Evolutionary conservation across 2,797 vertebrate species (phyloP).

Genomic region (Anomalospiza imberbis): DNA sequence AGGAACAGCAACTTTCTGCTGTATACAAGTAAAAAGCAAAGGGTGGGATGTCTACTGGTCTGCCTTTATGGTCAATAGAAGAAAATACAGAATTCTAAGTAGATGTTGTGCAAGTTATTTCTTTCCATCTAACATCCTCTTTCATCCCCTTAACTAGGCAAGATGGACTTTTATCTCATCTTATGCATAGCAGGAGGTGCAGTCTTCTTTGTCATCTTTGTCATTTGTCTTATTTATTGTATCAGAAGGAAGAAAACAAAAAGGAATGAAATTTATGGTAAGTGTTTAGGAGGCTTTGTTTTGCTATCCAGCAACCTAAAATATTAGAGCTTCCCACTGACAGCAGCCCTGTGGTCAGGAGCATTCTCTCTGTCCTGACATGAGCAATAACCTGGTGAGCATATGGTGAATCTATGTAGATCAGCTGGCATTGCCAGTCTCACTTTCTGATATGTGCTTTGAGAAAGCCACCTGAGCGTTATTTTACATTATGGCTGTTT

Average conservation of each 20-base stretch:
- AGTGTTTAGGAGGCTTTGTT: not conserved
- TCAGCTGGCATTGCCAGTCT: not conserved
- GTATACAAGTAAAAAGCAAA: not conserved
- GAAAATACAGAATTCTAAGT: not conserved
- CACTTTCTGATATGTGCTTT: not conserved
- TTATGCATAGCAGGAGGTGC: constrained; percentile 34
- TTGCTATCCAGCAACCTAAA: not conserved
- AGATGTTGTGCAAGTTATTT: not conserved
- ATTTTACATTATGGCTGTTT: not conserved
- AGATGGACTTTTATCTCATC: constrained; percentile 7
- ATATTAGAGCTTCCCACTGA: not conserved
- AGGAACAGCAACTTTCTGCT: not conserved
- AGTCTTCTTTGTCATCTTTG: not conserved
- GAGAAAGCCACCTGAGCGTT: not conserved
- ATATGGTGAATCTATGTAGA: not conserved
- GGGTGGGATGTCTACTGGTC: not conserved
- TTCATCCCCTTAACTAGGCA: constrained; percentile 6
- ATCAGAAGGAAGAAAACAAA: constrained; percentile 35
- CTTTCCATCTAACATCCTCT: not conserved
- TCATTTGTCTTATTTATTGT: constrained; percentile 47
- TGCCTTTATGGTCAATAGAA: not conserved
- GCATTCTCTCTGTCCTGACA: not conserved
- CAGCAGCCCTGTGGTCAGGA: not conserved
- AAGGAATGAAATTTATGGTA: constrained; percentile 14
- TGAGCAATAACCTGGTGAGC: not conserved